Percentiles rank a stretch among this genome's conserved stretches.
phyloP scores from a whole-genome alignment of 1,140 invertebrate species.

The Acromyrmex charruanus region DNA sequence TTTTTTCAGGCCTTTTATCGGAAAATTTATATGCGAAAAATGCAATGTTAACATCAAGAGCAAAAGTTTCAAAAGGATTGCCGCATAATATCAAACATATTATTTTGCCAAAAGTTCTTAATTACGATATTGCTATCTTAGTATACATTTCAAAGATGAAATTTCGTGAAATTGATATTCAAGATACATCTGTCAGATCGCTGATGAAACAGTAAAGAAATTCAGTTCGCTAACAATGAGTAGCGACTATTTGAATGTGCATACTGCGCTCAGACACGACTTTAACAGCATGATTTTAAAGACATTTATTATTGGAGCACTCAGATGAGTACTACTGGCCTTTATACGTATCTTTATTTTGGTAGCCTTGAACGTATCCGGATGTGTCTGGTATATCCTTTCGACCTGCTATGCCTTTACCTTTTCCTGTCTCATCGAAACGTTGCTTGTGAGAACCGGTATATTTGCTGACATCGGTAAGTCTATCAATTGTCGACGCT shows the following conservation, averaged over 20 bases:
- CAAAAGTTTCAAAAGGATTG: conserved; percentile 7
- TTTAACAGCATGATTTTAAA: conserved; percentile 45
- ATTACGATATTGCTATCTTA: conserved; percentile 18
- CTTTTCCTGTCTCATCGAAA: conserved; percentile 95
- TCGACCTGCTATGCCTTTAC: conserved; percentile 95
- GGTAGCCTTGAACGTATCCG: conserved; percentile 96
- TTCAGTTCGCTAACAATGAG: conserved; percentile 11
- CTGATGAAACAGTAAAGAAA: background rate
- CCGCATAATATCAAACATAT: background rate
- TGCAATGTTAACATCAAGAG: background rate
- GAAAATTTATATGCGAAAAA: background rate
- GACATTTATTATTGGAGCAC: conserved; percentile 36
- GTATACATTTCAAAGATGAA: background rate
- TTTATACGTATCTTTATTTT: conserved; percentile 93
- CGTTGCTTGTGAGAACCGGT: conserved; percentile 96
- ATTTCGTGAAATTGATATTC: background rate
- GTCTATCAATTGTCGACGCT: conserved; percentile 92
- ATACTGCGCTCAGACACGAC: conserved; percentile 34
- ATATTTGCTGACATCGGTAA: conserved; percentile 96
- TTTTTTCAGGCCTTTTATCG: conserved; percentile 18
- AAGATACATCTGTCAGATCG: background rate
- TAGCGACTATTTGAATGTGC: conserved; percentile 24
- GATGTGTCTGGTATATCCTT: conserved; percentile 92
- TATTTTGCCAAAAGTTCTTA: background rate
- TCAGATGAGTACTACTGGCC: conserved; percentile 77